A percentile compares a stretch with the other conserved stretches of the same genome.
phyloP scores from a whole-genome alignment of 2,797 vertebrate genomes.

The Chelonia mydas region DNA sequence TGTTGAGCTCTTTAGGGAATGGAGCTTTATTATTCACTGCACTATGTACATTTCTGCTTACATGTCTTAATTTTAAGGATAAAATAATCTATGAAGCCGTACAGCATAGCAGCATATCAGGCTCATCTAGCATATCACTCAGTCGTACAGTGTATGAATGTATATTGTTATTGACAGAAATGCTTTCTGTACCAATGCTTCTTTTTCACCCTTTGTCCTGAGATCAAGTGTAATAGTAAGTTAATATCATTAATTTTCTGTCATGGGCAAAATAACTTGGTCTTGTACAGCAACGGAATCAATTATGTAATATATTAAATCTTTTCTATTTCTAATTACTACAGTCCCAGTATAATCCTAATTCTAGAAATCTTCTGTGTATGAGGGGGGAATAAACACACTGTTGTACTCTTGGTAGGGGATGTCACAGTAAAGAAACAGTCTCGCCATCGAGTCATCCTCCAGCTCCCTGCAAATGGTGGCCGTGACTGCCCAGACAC shows the following conservation, averaged over 20 bases:
- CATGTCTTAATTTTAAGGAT: background rate
- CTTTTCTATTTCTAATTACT: background rate
- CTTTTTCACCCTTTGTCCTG: background rate
- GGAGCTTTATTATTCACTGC: background rate
- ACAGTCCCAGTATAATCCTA: background rate
- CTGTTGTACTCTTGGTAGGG: conserved; percentile 73
- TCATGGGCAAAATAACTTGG: background rate
- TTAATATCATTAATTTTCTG: conserved; percentile 15
- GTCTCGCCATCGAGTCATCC: conserved; percentile 88
- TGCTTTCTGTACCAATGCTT: background rate
- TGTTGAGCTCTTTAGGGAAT: background rate
- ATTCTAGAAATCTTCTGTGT: background rate
- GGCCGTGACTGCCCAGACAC: conserved; percentile 92
- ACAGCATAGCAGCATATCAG: background rate
- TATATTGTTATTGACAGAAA: background rate
- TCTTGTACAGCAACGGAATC: background rate
- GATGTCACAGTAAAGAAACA: conserved; percentile 82
- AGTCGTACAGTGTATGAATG: background rate
- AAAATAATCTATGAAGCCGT: background rate
- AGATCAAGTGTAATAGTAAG: background rate
- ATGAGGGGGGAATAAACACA: background rate
- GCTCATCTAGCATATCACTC: background rate
- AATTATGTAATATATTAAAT: background rate
- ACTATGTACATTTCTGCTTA: conserved; percentile 38
- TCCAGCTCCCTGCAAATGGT: conserved; percentile 92